Evolutionary conservation across 2,888 invertebrate species (phyloP), one percentile per base, ranked within the genome.

Genomic region (Mythimna albipuncta): DNA sequence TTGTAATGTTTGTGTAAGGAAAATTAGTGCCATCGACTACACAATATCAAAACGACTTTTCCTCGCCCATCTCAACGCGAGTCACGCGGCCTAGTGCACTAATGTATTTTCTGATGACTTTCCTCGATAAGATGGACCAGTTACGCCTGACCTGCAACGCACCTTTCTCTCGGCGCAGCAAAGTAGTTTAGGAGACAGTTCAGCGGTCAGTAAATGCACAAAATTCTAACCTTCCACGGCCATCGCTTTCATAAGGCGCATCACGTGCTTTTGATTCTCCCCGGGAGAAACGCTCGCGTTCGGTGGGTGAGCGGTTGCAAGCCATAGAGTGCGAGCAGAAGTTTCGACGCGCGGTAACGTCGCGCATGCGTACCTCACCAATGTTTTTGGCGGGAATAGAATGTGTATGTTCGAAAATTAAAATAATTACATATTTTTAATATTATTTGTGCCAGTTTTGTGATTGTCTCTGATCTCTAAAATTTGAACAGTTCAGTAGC

Each of bases 191-290:
- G 38, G 65, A 69, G 72, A 73, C 71, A 83, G 69, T 81, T 79
- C 75, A 79, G 62, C 68, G 69, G 79, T 76, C 75, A 72, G 71
- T 73, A 77, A 79, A 71, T 81, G 83, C 75, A 85, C 88, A 87
- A 76, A 89, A 86, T 85, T 85, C 75, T 85, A 84, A 83, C 88
- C 87, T 90, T 87, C 89, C 92, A 92, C 91, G 92, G 91, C 87
- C 90, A 89, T 89, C 89, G 89, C 94, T 94, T 94, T 94, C 94
- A 89, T 93, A 91, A 87, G 85, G 85, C 84, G 84, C 87, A 86
- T 94, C 91, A 93, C 93, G 93, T 94, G 93, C 91, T 87, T 87
- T 90, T 87, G 85, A 85, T 87, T 89, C 89, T 88, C 84, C 83
- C 72, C 87, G 86, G 88, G 92, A 91, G 94, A 91, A 93, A 93